Evolutionary conservation across 2,888 invertebrate genomes (phyloP), one percentile per base, ranked within the genome.

Genomic region (Aquatica leii): DNA sequence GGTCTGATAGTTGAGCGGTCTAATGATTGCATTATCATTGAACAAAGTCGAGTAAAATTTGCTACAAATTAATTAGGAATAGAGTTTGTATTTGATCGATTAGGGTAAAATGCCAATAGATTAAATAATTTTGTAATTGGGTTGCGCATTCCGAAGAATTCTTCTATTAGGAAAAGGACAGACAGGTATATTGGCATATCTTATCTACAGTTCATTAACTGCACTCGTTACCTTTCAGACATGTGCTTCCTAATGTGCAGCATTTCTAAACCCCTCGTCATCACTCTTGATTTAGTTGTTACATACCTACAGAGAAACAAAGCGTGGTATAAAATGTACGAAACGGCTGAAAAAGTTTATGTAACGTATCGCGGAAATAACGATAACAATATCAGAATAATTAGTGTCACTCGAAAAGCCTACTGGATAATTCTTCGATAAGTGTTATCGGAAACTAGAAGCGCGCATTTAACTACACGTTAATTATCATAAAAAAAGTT

Each of bases 191-290:
- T 49, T 59, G 48, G 58, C 49, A 37, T 65, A 65, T 65, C 65
- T 65, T 65, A 65, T 65, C 65, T 64, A 31, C 40, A 50, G 57
- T 65, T 65, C 65, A 65, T 65, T 65, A 68, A 59, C 65, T 65
- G 66, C 63, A 62, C 63, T 69, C 67, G 67, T 71, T 71, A 72
- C 72, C 68, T n/a, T n/a, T 59, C 62, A 62, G 71, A 71, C 71
- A 73, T 71, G 69, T 73, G 73, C 71, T 63, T 17, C 60, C 62
- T 62, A 63, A 69, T 68, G 67, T 71, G 71, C 71, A 72, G 71
- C 71, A 72, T 31, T 58, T 62, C 56, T 46, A 21, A 43, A 17
- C 46, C 46, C n/a, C 50, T 18, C 41, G 5, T 43, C 12, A 11
- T 9, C 2, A 37, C 37, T 12, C 37, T 12, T 37, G 12, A 40